Percentiles rank a stretch among this genome's conserved stretches.
phyloP scores from a whole-genome alignment of 2,888 invertebrate genomes.

The Philereme vetulata region DNA sequence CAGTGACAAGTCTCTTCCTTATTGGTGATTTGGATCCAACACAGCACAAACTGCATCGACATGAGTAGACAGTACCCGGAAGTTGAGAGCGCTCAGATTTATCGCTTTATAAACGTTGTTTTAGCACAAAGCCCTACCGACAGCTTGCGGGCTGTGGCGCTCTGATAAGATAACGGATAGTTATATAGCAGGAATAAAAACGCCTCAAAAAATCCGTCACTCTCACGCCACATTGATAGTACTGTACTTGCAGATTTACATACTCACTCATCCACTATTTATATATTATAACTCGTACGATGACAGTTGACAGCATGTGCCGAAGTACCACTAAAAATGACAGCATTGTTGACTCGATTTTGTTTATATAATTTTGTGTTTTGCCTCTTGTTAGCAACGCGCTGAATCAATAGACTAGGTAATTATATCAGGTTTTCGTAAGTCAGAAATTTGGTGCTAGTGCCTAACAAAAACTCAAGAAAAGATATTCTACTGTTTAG shows the following conservation, averaged over 20 bases:
- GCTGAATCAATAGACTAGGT: slow-evolving; percentile 30
- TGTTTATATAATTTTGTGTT: slow-evolving; percentile 25
- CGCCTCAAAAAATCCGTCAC: slow-evolving; percentile 44
- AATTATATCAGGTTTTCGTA: slow-evolving; percentile 27
- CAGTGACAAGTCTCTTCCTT: too few species aligned
- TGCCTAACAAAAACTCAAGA: too few species aligned
- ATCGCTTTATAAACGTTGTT: slow-evolving; percentile 54
- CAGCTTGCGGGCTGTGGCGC: slow-evolving; percentile 41
- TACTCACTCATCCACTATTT: slow-evolving; percentile 44
- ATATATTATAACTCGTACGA: slow-evolving; percentile 18
- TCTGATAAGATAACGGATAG: slow-evolving; percentile 53
- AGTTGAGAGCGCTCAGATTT: slow-evolving; percentile 41
- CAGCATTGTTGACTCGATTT: slow-evolving; percentile 32
- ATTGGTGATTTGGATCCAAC: too few species aligned
- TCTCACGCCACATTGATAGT: slow-evolving; percentile 24
- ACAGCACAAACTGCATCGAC: too few species aligned
- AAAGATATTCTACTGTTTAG: too few species aligned
- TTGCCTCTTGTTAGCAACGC: slow-evolving; percentile 23
- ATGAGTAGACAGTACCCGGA: slow-evolving; percentile 31
- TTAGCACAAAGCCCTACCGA: slow-evolving; percentile 40
- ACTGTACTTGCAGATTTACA: slow-evolving; percentile 26
- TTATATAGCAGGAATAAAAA: slow-evolving; percentile 20
- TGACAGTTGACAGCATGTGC: slow-evolving; percentile 39
- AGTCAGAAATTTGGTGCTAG: too few species aligned
- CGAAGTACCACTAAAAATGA: slow-evolving; percentile 5